Conservation (phyloP, 2,888 invertebrate species). For the Choreutis nemorana region DNA sequence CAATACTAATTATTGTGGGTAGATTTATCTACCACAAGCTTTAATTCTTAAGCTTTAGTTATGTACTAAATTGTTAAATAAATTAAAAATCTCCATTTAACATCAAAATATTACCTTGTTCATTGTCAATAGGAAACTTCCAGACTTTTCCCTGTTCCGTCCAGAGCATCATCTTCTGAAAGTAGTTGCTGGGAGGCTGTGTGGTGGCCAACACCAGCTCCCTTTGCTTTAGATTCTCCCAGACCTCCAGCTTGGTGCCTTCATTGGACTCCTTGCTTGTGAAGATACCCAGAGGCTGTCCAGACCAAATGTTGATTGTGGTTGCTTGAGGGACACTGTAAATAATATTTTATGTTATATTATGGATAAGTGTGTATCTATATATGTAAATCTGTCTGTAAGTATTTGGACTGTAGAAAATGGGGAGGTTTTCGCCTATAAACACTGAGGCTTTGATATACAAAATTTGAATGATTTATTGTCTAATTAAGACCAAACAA, state of each 20-base stretch:
- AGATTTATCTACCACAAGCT: too few species aligned
- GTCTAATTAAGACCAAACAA: background rate
- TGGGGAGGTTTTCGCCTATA: too few species aligned
- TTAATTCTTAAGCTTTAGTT: too few species aligned
- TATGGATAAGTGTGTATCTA: too few species aligned
- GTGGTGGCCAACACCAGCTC: constrained; percentile 73
- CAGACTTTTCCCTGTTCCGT: constrained; percentile 94
- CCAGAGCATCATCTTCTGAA: constrained; percentile 93
- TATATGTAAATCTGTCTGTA: too few species aligned
- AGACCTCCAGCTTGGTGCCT: constrained; percentile 65
- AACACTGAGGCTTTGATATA: too few species aligned
- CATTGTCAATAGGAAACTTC: constrained; percentile 98
- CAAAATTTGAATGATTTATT: too few species aligned
- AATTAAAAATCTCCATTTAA: too few species aligned
- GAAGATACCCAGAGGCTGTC: constrained; percentile 72
- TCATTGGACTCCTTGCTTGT: constrained; percentile 35
- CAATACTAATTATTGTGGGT: too few species aligned
- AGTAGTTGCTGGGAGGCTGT: constrained; percentile 85
- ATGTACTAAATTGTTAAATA: too few species aligned
- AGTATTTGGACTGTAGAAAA: too few species aligned
- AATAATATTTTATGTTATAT: too few species aligned
- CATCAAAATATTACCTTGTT: constrained; percentile 82
- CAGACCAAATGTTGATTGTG: constrained; percentile 70
- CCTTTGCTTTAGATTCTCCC: constrained; percentile 71
- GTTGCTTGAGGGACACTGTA: constrained; percentile 23